Base-by-base conservation (phyloP, 2,797 vertebrate genomes). In the Megalops cyprinoides region DNA sequence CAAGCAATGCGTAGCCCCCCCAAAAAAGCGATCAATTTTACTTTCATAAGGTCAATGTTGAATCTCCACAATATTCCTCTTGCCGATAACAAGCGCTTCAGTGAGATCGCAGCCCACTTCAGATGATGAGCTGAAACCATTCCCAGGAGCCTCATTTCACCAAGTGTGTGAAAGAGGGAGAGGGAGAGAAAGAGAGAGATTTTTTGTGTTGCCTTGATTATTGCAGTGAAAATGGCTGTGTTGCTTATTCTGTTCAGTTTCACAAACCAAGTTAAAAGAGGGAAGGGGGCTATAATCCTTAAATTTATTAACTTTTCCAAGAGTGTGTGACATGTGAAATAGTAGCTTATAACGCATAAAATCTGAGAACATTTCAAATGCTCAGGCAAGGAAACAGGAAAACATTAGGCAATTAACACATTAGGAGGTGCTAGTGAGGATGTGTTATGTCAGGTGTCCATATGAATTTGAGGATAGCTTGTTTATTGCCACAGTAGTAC, bases 371-470 rank as follows among this genome's bases (percentile, higher is more conserved):
- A 58, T 83, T 79, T 74, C 82, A 86, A 85, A 84, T 49, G 79
- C 71, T 65, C 39, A 39, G 1, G 31, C 77, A 79, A 4, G 34
- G 44, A 58, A 48, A 74, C 39, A 39, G 28, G 8, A 34, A 31
- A 8, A n/a, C n/a, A n/a, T n/a, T n/a, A 44, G 69, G 69, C 81
- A 82, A 89, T 90, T 89, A 88, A 56, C 84, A 82, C 79, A 84
- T 84, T 74, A 80, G 62, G 79, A 86, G 81, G 75, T 76, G 81
- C 58, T 85, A 28, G 23, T 76, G 28, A 49, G 82, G 71, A 85
- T 85, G n/a, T 56, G 42, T 51, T 12, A 73, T 74, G 80, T 82
- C 79, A 81, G 79, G 74, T 81, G 81, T 84, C 82, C 18, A 65
- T 34, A 37, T 25, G 10, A n/a, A 31, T 39, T 25, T 34, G 49